Evolutionary conservation across 2,113 vertebrate species (phyloP).

Genomic region (Tursiops truncatus): DNA sequence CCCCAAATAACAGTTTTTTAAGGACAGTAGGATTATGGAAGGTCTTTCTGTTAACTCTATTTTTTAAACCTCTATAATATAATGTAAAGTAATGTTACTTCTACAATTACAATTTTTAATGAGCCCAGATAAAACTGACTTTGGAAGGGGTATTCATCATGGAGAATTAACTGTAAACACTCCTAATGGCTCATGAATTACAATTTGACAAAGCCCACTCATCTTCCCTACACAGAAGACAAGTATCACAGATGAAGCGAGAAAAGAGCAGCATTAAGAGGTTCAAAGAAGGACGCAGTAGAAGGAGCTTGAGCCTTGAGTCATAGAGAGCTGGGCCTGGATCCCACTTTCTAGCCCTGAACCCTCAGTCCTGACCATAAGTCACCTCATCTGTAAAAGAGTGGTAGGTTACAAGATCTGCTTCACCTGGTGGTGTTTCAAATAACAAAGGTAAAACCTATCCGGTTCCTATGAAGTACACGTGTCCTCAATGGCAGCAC

Average conservation of each 20-base stretch:
- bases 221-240: background rate
- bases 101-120: conserved; percentile 56
- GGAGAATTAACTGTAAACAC: conserved; percentile 52
- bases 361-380: background rate
- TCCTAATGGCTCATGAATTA: conserved; percentile 59
- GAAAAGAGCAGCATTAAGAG: background rate
- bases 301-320: background rate
- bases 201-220: conserved; percentile 52
- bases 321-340: background rate
- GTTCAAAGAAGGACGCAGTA: background rate
- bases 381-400: background rate
- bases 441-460: background rate
- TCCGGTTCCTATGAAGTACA: background rate
- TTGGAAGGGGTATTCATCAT: conserved; percentile 58
- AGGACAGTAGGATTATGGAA: background rate
- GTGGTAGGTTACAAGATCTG: background rate
- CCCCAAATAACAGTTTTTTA: background rate
- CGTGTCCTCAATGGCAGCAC: background rate
- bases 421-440: background rate
- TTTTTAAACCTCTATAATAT: conserved; percentile 40
- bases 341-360: background rate
- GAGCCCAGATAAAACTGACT: conserved; percentile 49
- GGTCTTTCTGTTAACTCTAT: conserved; percentile 23
- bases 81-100: background rate
- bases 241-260: background rate